Percentiles rank a stretch among this genome's conserved stretches.
phyloP scores from a whole-genome alignment of 2,797 vertebrate species.

The Echeneis naucrates region DNA sequence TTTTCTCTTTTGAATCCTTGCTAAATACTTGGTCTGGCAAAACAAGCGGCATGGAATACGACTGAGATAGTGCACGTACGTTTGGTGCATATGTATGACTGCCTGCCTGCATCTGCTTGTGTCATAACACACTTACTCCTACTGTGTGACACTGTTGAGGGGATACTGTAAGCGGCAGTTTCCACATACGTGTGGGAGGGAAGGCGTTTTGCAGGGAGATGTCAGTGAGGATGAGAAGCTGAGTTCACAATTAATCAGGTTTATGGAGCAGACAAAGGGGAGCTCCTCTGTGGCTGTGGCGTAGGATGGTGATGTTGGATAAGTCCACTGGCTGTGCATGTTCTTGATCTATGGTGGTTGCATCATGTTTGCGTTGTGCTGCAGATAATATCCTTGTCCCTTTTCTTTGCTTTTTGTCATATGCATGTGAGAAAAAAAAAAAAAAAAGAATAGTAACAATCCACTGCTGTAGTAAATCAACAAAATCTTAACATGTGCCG shows the following conservation, averaged over 20 bases:
- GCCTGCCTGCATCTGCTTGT: neutral
- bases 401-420: conserved; percentile 1
- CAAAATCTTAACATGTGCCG: neutral
- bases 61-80: no score
- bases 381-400: neutral
- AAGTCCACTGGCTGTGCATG: conserved; percentile 1
- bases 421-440: neutral
- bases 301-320: conserved; percentile 29
- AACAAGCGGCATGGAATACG: neutral
- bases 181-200: conserved; percentile 19
- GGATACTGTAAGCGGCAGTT: conserved; percentile 27
- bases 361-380: conserved; percentile 10
- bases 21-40: neutral
- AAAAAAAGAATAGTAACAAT: no score
- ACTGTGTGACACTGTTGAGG: conserved; percentile 20
- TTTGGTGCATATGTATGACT: neutral
- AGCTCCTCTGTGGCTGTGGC: conserved; percentile 17
- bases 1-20: neutral
- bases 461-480: neutral
- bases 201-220: conserved; percentile 12
- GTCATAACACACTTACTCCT: conserved; percentile 21
- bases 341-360: conserved; percentile 3
- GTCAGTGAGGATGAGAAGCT: conserved; percentile 14
- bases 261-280: conserved; percentile 43
- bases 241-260: conserved; percentile 52